Percentiles rank a stretch among this genome's conserved stretches.
These are phyloP conservation scores for Alexandromys fortis DNA, from an alignment of 2,113 vertebrate species.

Conservation along the genomic window DNA sequence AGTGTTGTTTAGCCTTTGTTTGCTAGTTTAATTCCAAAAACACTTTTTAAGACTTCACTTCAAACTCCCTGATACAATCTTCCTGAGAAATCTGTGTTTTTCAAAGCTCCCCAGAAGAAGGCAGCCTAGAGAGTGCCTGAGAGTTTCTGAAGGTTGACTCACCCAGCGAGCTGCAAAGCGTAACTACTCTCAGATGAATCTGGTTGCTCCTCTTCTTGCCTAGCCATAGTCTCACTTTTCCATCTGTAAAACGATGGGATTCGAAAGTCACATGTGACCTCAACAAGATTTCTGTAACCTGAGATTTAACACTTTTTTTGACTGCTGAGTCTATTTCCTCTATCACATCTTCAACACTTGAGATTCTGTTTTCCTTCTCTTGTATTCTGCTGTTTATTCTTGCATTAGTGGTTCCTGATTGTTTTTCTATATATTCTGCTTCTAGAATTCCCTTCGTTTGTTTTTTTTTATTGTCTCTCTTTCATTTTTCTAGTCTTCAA, in stretches of 20 bases:
- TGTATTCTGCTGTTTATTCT: too few species aligned
- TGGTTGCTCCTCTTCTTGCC: background rate
- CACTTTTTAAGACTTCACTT: background rate
- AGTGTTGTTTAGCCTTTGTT: background rate
- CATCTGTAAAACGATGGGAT: background rate
- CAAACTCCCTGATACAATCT: background rate
- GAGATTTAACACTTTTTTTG: too few species aligned
- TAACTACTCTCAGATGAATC: background rate
- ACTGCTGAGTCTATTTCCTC: too few species aligned
- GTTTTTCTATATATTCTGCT: too few species aligned
- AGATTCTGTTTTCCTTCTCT: too few species aligned
- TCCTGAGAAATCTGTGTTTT: background rate
- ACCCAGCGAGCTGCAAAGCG: background rate
- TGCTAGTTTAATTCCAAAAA: slow-evolving; percentile 35
- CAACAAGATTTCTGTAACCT: background rate
- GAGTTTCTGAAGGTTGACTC: background rate
- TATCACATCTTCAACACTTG: too few species aligned
- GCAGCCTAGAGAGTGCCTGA: background rate
- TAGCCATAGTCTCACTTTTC: background rate
- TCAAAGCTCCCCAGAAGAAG: background rate
- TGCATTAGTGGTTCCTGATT: too few species aligned
- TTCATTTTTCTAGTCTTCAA: too few species aligned
- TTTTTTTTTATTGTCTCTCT: too few species aligned
- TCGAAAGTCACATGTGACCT: background rate
- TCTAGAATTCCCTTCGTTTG: too few species aligned